Percentiles rank a stretch among this genome's conserved stretches.
Evolutionary conservation across 2,888 invertebrate genomes (phyloP).

Genomic region (Drosophila nigricruria): DNA sequence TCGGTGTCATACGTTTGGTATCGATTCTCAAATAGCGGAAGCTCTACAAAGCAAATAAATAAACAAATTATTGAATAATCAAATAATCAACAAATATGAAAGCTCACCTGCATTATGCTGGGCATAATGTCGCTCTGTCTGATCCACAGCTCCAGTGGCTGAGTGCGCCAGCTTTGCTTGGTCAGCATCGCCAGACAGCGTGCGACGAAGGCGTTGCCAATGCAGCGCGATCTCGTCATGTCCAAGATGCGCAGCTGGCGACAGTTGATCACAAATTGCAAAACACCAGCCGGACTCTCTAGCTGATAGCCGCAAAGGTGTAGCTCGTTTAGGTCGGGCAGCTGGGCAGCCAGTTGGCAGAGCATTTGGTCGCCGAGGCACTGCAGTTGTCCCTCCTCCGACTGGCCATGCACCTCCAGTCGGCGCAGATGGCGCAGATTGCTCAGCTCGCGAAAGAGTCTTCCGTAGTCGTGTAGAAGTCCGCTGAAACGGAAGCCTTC

Average conservation of each 20-base stretch:
- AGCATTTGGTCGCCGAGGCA: slow-evolving; percentile 68
- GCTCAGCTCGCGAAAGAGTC: slow-evolving; percentile 69
- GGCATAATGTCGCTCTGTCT: slow-evolving; percentile 65
- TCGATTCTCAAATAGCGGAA: slow-evolving; percentile 65
- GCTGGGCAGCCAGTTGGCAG: slow-evolving; percentile 56
- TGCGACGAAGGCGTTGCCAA: slow-evolving; percentile 59
- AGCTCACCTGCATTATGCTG: slow-evolving; percentile 31
- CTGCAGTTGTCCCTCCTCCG: slow-evolving; percentile 52
- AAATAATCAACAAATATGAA: too few relatives aligned
- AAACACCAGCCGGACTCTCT: slow-evolving; percentile 68
- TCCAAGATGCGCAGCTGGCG: slow-evolving; percentile 68
- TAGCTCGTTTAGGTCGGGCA: slow-evolving; percentile 64
- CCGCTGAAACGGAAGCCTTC: slow-evolving; percentile 76
- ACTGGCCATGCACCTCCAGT: slow-evolving; percentile 58
- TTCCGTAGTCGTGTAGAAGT: slow-evolving; percentile 66
- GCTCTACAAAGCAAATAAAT: slow-evolving; percentile 37
- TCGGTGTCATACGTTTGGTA: slow-evolving; percentile 47
- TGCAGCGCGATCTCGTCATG: slow-evolving; percentile 60
- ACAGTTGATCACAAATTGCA: slow-evolving; percentile 69
- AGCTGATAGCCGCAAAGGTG: slow-evolving; percentile 73
- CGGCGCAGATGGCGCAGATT: slow-evolving; percentile 60
- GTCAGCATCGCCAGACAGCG: slow-evolving; percentile 61
- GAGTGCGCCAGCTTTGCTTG: slow-evolving; percentile 72
- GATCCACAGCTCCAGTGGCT: slow-evolving; percentile 71
- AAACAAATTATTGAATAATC: not conserved